phyloP scores from a whole-genome alignment of 37 sponge, comb jelly and placozoan species.

The Halisarca cf. caerulea region DNA sequence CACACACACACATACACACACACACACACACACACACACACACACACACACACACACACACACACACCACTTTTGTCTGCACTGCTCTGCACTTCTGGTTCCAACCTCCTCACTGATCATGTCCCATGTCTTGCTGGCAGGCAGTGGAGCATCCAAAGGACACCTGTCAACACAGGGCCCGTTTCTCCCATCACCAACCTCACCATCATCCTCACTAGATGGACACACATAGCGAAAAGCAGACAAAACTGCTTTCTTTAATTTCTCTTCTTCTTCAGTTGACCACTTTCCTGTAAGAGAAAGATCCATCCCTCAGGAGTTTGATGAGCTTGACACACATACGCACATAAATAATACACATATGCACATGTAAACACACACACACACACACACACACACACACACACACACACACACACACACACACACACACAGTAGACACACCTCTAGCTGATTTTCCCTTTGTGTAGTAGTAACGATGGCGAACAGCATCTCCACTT shows the following conservation, averaged over 20 bases:
- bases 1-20: too few species aligned
- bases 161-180: not conserved
- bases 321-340: too few species aligned
- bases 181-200: not conserved
- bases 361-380: too few species aligned
- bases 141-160: not conserved
- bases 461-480: not conserved
- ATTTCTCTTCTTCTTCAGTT: not conserved
- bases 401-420: too few species aligned
- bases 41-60: too few species aligned
- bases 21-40: too few species aligned
- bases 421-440: not conserved
- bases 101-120: not conserved
- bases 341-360: too few species aligned
- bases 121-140: not conserved
- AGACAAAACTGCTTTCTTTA: not conserved
- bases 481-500: not conserved
- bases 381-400: not conserved
- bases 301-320: too few species aligned
- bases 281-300: not conserved
- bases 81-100: not conserved
- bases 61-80: constrained; percentile 7
- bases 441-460: not conserved
- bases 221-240: not conserved
- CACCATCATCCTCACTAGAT: not conserved